These are phyloP conservation scores for Hyppa rectilinea DNA, from an alignment of 2,888 invertebrate species.

Conservation along the genomic window DNA sequence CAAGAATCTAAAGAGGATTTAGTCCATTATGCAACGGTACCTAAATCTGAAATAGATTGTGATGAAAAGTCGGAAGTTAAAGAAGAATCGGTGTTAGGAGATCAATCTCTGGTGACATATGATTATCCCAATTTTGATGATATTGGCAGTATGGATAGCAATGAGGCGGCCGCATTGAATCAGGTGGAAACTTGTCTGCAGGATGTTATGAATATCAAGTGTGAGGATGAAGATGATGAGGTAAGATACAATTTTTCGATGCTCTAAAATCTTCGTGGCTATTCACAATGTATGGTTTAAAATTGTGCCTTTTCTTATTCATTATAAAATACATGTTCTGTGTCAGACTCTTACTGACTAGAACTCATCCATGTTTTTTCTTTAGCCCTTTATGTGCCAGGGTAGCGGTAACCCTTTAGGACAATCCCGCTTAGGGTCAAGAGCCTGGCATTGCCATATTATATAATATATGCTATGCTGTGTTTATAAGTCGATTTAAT, in stretches of 20 bases:
- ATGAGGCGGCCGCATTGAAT: conserved; percentile 80
- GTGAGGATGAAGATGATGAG: conserved; percentile 68
- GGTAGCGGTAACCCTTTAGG: too few relatives aligned
- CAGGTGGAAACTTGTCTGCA: conserved; percentile 84
- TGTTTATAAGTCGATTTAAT: conserved; percentile 12
- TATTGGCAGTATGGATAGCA: conserved; percentile 79
- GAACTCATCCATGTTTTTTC: too few relatives aligned
- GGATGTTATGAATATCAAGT: conserved; percentile 78
- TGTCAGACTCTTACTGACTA: too few relatives aligned
- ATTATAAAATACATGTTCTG: too few relatives aligned
- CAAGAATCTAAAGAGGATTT: conserved; percentile 40
- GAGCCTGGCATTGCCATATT: neutral
- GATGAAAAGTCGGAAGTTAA: conserved; percentile 70
- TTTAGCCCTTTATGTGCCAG: too few relatives aligned
- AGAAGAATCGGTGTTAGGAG: conserved; percentile 68
- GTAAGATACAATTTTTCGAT: conserved; percentile 60
- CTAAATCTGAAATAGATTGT: conserved; percentile 55
- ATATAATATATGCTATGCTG: neutral
- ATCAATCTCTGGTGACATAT: conserved; percentile 73
- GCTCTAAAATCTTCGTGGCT: neutral
- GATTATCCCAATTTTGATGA: conserved; percentile 82
- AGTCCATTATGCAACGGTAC: conserved; percentile 48
- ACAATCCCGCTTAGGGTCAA: too few relatives aligned
- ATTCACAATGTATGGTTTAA: neutral
- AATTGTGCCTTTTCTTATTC: too few relatives aligned